These are phyloP conservation scores for Perognathus longimembris DNA, from an alignment of 2,113 vertebrate species.

Conservation along the genomic window DNA sequence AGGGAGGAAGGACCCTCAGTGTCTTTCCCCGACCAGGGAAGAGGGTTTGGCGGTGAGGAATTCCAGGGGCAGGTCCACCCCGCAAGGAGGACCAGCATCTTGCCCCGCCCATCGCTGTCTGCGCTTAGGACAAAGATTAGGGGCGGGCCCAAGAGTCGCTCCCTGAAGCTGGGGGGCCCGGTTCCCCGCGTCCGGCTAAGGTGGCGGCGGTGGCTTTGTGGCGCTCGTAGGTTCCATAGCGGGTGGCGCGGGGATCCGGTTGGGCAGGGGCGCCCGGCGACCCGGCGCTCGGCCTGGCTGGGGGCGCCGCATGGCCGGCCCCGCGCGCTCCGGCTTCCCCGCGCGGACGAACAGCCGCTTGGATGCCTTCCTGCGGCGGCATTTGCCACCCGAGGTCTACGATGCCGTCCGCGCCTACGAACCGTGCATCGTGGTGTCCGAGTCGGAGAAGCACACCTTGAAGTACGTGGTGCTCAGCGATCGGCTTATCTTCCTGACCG, in stretches of 20 bases:
- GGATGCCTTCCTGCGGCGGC: constrained; percentile 89
- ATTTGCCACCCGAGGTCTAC: constrained; percentile 83
- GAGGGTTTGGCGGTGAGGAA: fast-evolving
- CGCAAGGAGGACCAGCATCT: background rate
- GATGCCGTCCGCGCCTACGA: constrained; percentile 87
- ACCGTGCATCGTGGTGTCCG: constrained; percentile 87
- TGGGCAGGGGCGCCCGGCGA: fast-evolving
- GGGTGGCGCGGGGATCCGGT: background rate
- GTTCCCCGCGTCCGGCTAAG: background rate
- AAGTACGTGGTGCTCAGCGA: constrained; percentile 90
- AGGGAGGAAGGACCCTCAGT: too few relatives aligned
- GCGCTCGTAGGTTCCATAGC: constrained; percentile 26
- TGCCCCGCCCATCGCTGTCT: background rate
- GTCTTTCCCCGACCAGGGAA: background rate
- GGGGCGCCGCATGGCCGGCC: constrained; percentile 79
- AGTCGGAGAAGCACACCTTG: constrained; percentile 83
- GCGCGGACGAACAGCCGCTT: constrained; percentile 83
- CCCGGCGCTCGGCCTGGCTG: background rate
- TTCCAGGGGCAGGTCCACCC: background rate
- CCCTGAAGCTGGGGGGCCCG: background rate
- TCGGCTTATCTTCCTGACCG: constrained; percentile 87
- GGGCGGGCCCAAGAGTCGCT: background rate
- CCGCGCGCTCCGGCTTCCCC: constrained; percentile 56
- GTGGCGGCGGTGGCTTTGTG: constrained; percentile 48
- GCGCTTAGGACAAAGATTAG: background rate